These are phyloP conservation scores for Cephus sareptanus DNA, from an alignment of 2,888 invertebrate species.

Conservation along the genomic window DNA sequence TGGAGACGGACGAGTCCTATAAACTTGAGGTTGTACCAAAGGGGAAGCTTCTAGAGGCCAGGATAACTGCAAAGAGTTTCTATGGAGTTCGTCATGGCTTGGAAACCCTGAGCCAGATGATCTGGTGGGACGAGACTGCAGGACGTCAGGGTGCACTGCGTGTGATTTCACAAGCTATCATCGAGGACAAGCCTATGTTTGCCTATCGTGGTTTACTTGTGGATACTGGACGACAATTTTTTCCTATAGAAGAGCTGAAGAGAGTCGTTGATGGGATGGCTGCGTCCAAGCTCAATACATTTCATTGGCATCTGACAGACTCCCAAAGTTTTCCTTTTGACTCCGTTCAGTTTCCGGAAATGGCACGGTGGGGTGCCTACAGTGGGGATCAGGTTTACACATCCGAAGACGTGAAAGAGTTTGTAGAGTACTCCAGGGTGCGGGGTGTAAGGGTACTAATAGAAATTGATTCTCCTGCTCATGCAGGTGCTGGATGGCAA, in stretches of 20 bases:
- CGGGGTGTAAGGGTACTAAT: slow-evolving; percentile 88
- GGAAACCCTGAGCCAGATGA: slow-evolving; percentile 82
- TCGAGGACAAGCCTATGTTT: slow-evolving; percentile 83
- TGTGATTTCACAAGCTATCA: slow-evolving; percentile 74
- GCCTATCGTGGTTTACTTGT: slow-evolving; percentile 87
- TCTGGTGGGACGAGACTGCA: slow-evolving; percentile 80
- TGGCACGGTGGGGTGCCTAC: slow-evolving; percentile 87
- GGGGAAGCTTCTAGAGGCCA: slow-evolving; percentile 69
- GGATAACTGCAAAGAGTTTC: slow-evolving; percentile 75
- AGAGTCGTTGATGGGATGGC: slow-evolving; percentile 89
- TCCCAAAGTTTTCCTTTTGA: slow-evolving; percentile 93
- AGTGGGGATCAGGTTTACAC: slow-evolving; percentile 82
- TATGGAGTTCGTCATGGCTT: slow-evolving; percentile 83
- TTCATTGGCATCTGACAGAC: slow-evolving; percentile 94
- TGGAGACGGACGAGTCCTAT: slow-evolving; percentile 82
- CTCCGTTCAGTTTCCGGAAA: slow-evolving; percentile 79
- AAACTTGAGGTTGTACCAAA: slow-evolving; percentile 71
- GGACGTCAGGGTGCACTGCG: slow-evolving; percentile 71
- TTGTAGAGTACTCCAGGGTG: slow-evolving; percentile 82
- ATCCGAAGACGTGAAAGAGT: slow-evolving; percentile 75
- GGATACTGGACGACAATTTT: slow-evolving; percentile 92
- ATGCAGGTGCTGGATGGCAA: slow-evolving; percentile 88
- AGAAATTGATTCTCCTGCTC: slow-evolving; percentile 92
- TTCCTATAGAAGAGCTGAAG: slow-evolving; percentile 78
- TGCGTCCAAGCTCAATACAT: slow-evolving; percentile 88